Base-by-base conservation (phyloP, 2,888 invertebrate genomes). In the Acrobasis consociella region DNA sequence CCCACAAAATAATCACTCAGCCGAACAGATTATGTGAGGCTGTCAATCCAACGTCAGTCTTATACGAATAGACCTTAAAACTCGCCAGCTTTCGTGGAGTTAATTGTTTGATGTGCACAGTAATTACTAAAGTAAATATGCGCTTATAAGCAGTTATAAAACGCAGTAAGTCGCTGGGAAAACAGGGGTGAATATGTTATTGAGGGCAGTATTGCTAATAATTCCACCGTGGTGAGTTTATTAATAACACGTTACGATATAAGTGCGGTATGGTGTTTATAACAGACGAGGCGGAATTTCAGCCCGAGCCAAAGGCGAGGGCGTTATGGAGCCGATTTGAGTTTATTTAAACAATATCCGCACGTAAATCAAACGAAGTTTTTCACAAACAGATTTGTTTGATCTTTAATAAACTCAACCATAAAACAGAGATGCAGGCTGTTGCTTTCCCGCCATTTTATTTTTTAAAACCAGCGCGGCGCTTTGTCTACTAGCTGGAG, bases 51-150 rank as follows among this genome's bases (percentile, higher is more conserved):
- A 8, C 31, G 2, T 7, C 46, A 46, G 5, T 46, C n/a, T n/a
- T 15, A 7, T 56, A 42, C 22, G 56, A 42, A 56, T 8, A 42
- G 17, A 13, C 56, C 42, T 38, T 56, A 39, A 2, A 22, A 39
- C n/a, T 56, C 42, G n/a, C 42, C 17, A 22, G 13, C 17, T 22
- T n/a, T 56, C 56, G 56, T 56, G 56, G 39, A 56, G 56, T 39
- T 56, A 56, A 56, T 56, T 56, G 56, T 56, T 56, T 56, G 42
- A 56, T 56, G 56, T 56, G 13, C 42, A 16, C 42, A 42, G 56
- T 56, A 56, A 56, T 56, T 42, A 56, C 56, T 15, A 56, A 56
- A 56, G 56, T 56, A 56, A 56, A 56, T 56, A 56, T 56, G 46
- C 42, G 46, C 42, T 56, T 56, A 56, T 56, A 56, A 42, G 42